phyloP scores from a whole-genome alignment of 2,113 vertebrate genomes.

The Indri indri region DNA sequence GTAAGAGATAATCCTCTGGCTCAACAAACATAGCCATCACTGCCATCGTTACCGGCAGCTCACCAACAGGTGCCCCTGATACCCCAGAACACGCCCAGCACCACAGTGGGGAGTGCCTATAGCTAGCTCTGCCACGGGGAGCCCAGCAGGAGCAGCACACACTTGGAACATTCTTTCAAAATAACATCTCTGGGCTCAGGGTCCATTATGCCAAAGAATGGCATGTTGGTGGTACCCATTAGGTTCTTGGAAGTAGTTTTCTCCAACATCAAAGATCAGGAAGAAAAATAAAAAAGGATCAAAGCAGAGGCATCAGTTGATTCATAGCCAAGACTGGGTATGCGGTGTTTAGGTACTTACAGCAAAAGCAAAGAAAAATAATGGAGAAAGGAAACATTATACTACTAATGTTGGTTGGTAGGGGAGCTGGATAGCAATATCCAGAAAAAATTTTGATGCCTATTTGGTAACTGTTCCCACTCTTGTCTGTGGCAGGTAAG shows the following conservation, averaged over 20 bases:
- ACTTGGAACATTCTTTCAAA: neutral
- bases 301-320: neutral
- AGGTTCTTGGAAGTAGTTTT: neutral
- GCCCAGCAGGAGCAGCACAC: neutral
- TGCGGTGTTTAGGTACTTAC: neutral
- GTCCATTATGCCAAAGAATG: neutral
- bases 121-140: neutral
- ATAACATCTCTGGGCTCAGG: neutral
- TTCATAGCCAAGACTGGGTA: neutral
- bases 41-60: neutral
- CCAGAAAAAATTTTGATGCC: neutral
- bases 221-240: neutral
- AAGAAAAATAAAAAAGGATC: neutral
- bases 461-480: neutral
- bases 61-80: neutral
- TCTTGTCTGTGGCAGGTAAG: neutral
- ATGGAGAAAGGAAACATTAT: neutral
- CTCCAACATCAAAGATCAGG: neutral
- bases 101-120: neutral
- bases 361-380: neutral
- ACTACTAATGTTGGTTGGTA: neutral
- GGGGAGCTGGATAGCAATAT: neutral
- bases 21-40: neutral
- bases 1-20: neutral
- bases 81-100: neutral